Conservation (phyloP, 2,113 vertebrate genomes). For the Ibidorhyncha struthersii region DNA sequence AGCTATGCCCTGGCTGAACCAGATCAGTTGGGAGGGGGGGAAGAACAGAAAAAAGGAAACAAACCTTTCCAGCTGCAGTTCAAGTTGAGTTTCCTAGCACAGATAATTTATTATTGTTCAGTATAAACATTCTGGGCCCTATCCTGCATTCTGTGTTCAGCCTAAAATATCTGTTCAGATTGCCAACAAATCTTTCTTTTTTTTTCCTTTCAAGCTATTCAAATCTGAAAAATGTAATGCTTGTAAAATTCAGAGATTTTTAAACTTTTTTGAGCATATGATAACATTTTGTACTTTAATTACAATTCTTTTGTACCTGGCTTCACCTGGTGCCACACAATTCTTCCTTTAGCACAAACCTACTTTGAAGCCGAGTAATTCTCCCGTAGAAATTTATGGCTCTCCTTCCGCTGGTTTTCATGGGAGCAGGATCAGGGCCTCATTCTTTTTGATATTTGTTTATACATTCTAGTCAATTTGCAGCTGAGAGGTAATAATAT, state of each 20-base stretch:
- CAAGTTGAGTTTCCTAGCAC: conserved; percentile 51
- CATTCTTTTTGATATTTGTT: background rate
- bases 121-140: conserved; percentile 61
- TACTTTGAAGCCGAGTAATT: background rate
- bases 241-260: background rate
- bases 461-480: background rate
- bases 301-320: background rate
- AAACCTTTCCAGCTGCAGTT: conserved; percentile 45
- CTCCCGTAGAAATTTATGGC: background rate
- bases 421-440: background rate
- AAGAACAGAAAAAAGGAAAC: background rate
- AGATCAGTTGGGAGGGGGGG: background rate
- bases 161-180: background rate
- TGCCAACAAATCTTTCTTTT: background rate
- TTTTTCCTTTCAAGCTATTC: background rate
- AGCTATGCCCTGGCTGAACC: conserved; percentile 47
- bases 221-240: background rate
- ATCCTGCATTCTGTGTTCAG: background rate
- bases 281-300: background rate
- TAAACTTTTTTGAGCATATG: background rate
- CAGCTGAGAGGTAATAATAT: conserved; percentile 2
- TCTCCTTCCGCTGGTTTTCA: background rate
- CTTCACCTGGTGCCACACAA: conserved; percentile 8
- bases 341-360: background rate
- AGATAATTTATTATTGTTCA: conserved; percentile 74